phyloP scores from a whole-genome alignment of 2,797 vertebrate genomes.

The Toxotes lorentzi region DNA sequence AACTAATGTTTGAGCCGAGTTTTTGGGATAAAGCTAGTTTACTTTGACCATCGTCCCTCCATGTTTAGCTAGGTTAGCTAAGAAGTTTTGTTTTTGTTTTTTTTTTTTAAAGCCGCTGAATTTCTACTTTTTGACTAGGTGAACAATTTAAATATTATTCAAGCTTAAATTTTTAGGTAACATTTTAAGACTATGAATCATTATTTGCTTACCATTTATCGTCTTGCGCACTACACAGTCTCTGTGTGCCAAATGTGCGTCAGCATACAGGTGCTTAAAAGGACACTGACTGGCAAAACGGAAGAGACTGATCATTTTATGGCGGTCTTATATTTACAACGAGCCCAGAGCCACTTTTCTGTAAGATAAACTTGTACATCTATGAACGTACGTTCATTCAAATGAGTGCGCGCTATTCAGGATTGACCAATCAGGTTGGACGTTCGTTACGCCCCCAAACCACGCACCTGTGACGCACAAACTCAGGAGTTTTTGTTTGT shows the following conservation, averaged over 20 bases:
- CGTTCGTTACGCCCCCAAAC: neutral
- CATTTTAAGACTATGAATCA: neutral
- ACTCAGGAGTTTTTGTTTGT: neutral
- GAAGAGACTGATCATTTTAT: neutral
- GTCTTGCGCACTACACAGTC: neutral
- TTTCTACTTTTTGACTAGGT: neutral
- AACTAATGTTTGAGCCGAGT: neutral
- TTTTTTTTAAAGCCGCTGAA: neutral
- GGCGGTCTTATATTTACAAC: neutral
- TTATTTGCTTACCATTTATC: neutral
- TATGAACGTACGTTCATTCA: neutral
- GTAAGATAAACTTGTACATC: neutral
- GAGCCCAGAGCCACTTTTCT: neutral
- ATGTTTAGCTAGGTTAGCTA: neutral
- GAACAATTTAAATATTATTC: neutral
- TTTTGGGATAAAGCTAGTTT: neutral
- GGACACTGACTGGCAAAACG: neutral
- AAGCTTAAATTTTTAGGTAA: neutral
- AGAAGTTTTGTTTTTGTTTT: neutral
- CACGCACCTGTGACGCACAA: neutral
- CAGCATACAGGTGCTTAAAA: neutral
- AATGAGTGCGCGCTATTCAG: neutral
- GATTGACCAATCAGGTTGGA: conserved; percentile 8
- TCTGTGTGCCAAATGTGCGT: neutral
- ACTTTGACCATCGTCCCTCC: neutral